Evolutionary conservation across 2,113 vertebrate species (phyloP).

Genomic region (Ageneiosus marmoratus): DNA sequence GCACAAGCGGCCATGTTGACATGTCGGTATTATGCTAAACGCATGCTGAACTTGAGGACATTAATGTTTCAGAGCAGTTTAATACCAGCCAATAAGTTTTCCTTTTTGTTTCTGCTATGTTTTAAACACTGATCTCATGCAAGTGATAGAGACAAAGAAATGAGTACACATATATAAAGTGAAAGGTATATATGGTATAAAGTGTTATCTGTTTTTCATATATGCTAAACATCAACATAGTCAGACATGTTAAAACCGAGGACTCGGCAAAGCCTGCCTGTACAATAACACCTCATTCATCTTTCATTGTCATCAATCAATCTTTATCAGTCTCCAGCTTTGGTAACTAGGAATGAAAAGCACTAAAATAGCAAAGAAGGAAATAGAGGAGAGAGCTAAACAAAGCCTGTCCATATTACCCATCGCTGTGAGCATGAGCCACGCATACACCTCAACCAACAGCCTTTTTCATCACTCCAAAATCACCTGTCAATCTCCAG

Average conservation of each 20-base stretch:
- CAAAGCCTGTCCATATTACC: slow-evolving; percentile 37
- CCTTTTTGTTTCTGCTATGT: background rate
- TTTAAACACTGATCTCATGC: background rate
- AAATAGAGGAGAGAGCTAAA: slow-evolving; percentile 35
- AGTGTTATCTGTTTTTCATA: background rate
- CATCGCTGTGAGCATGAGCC: background rate
- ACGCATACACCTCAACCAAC: background rate
- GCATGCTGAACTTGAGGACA: background rate
- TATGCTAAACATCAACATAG: background rate
- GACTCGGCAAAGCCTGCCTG: background rate
- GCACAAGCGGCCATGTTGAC: background rate
- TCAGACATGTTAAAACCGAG: background rate
- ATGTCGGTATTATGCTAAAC: background rate
- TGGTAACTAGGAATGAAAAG: slow-evolving; percentile 32
- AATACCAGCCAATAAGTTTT: background rate
- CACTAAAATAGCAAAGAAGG: slow-evolving; percentile 24
- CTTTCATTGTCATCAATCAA: slow-evolving; percentile 46
- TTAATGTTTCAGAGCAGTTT: background rate
- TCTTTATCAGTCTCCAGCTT: slow-evolving; percentile 51
- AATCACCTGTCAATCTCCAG: slow-evolving; percentile 43
- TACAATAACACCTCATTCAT: slow-evolving; percentile 37
- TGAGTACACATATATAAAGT: too few relatives aligned
- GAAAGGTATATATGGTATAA: too few relatives aligned
- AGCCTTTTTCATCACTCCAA: slow-evolving; percentile 27
- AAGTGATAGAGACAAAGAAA: background rate